Evolutionary conservation across 2,797 vertebrate genomes (phyloP).

Genomic region (Pseudopleuronectes americanus): DNA sequence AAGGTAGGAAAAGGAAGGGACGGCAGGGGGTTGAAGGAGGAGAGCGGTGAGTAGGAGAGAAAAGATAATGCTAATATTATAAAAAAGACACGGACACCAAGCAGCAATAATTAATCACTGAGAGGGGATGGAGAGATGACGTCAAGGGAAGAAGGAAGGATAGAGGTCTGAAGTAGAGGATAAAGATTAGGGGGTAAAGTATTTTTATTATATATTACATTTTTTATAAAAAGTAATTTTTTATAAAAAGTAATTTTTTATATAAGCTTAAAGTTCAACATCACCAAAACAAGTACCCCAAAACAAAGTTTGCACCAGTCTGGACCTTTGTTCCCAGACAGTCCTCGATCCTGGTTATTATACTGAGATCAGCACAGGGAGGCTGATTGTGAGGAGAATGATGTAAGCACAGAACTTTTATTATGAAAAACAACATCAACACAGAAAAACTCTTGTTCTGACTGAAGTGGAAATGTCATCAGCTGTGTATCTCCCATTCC

Average conservation of each 20-base stretch:
- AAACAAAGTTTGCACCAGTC: constrained; percentile 15
- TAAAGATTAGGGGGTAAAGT: background rate
- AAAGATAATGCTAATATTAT: constrained; percentile 57
- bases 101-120: constrained; percentile 56
- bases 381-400: constrained; percentile 11
- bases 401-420: too few relatives aligned
- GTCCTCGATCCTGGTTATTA: constrained; percentile 37
- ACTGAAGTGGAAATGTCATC: too few relatives aligned
- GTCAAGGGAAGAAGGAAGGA: background rate
- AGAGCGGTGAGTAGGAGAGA: constrained; percentile 18
- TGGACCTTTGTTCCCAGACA: constrained; percentile 28
- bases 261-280: constrained; percentile 34
- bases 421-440: background rate
- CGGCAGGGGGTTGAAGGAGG: constrained; percentile 37
- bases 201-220: background rate
- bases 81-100: constrained; percentile 45
- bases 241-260: constrained; percentile 5
- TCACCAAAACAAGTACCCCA: constrained; percentile 2
- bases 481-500: too few relatives aligned
- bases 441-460: background rate
- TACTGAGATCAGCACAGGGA: constrained; percentile 21
- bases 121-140: constrained; percentile 39
- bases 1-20: constrained; percentile 26
- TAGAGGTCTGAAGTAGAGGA: background rate
- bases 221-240: constrained; percentile 5